Evolutionary conservation across 2,888 invertebrate genomes (phyloP).

Genomic region (Cantharis nigra): DNA sequence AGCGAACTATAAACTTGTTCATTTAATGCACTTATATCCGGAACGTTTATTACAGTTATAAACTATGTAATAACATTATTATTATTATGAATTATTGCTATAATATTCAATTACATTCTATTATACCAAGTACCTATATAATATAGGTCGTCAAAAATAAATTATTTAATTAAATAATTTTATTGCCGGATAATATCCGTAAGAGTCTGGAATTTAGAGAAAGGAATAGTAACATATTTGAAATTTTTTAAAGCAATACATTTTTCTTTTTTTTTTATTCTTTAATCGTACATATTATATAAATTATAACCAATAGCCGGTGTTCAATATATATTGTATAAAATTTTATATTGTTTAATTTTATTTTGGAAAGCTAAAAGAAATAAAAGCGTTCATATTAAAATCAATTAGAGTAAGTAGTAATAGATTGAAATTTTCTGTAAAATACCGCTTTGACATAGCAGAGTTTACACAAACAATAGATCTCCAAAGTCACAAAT

Average conservation of each 20-base stretch:
- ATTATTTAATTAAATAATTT: not conserved
- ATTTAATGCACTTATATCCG: slow-evolving; percentile 13
- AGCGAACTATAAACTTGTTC: slow-evolving; percentile 20
- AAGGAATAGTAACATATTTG: not conserved
- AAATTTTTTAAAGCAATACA: not conserved
- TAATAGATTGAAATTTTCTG: no score
- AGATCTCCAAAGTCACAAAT: no score
- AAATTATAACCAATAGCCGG: no score
- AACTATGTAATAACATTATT: slow-evolving; percentile 3
- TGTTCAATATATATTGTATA: no score
- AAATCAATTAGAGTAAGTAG: no score
- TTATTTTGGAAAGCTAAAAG: no score
- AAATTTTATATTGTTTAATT: no score
- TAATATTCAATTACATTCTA: not conserved
- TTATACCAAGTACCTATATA: not conserved
- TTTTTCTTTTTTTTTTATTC: not conserved
- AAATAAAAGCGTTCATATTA: no score
- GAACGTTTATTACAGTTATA: slow-evolving; percentile 19
- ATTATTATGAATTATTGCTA: not conserved
- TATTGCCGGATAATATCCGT: not conserved
- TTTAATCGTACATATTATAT: no score
- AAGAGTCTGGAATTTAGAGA: not conserved
- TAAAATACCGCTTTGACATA: no score
- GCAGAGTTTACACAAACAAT: no score
- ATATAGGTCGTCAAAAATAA: not conserved